phyloP scores from a whole-genome alignment of 2,113 vertebrate species.

The Oceanites oceanicus region DNA sequence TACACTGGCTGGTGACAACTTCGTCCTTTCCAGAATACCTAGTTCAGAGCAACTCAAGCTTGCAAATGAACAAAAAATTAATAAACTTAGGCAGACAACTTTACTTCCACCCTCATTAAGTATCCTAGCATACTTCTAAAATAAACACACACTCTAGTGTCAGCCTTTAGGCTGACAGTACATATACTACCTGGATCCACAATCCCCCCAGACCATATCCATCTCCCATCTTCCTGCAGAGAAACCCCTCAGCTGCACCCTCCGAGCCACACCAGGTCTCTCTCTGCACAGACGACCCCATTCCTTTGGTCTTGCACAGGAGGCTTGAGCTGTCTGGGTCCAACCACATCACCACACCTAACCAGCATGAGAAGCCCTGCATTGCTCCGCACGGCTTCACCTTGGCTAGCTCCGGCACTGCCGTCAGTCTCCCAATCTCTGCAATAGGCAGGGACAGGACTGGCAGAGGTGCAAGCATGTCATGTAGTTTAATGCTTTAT shows the following conservation, averaged over 20 bases:
- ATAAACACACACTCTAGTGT: background rate
- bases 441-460: background rate
- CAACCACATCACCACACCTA: background rate
- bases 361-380: background rate
- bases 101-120: background rate
- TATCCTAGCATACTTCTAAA: background rate
- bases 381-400: rapidly evolving
- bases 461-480: background rate
- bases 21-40: background rate
- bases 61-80: background rate
- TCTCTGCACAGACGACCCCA: background rate
- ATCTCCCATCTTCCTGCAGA: background rate
- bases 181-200: background rate
- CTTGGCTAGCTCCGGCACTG: background rate
- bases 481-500: background rate
- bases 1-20: background rate
- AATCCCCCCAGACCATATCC: background rate
- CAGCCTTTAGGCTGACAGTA: background rate
- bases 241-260: background rate
- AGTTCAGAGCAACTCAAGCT: background rate
- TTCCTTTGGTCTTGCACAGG: background rate
- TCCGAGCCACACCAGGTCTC: background rate
- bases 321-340: background rate
- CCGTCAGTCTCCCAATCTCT: background rate
- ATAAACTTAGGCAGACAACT: background rate